phyloP scores from a whole-genome alignment of 2,113 vertebrate species.

The Pungitius pungitius region DNA sequence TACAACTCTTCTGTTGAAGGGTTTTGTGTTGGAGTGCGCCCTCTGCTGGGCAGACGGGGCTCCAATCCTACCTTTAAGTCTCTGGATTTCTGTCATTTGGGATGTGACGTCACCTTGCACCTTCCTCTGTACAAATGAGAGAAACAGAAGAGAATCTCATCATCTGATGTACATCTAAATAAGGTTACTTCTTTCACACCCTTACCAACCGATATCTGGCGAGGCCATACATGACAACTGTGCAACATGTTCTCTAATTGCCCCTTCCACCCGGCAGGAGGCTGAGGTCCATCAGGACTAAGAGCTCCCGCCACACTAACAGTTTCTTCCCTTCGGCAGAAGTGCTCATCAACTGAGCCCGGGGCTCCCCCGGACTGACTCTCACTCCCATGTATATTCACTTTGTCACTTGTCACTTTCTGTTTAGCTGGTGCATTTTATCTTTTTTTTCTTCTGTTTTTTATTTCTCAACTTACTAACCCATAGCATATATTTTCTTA shows the following conservation, averaged over 20 bases:
- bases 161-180: neutral
- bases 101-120: slow-evolving; percentile 87
- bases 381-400: too few relatives aligned
- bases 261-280: too few relatives aligned
- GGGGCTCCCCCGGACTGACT: too few relatives aligned
- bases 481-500: too few relatives aligned
- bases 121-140: slow-evolving; percentile 78
- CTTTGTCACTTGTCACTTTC: too few relatives aligned
- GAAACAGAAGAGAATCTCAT: neutral
- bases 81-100: slow-evolving; percentile 90
- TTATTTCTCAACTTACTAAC: too few relatives aligned
- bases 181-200: neutral
- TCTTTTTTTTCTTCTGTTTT: too few relatives aligned
- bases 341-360: too few relatives aligned
- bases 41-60: slow-evolving; percentile 46
- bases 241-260: neutral
- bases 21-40: slow-evolving; percentile 13
- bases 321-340: too few relatives aligned
- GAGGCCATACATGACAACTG: neutral
- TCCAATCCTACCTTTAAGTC: slow-evolving; percentile 87
- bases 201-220: neutral
- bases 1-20: neutral
- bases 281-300: too few relatives aligned
- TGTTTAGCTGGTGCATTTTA: too few relatives aligned
- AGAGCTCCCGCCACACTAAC: too few relatives aligned